These are phyloP conservation scores for Helicoverpa zea DNA, from an alignment of 1,140 invertebrate species.

Conservation along the genomic window DNA sequence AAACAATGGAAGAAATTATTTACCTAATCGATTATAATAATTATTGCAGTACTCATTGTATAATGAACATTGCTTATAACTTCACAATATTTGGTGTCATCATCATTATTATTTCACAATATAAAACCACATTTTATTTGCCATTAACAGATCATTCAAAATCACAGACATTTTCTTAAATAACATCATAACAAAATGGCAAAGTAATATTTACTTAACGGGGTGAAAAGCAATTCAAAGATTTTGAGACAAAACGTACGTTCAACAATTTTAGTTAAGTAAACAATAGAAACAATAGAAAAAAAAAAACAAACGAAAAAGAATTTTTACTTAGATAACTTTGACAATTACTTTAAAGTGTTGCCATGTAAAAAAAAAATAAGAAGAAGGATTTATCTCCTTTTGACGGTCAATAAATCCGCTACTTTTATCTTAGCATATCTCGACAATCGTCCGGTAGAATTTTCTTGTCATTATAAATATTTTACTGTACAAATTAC, in stretches of 20 bases:
- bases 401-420: background rate
- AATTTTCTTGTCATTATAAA: background rate
- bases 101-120: slow-evolving; percentile 37
- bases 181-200: slow-evolving; percentile 20
- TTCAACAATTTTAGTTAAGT: too few relatives aligned
- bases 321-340: too few relatives aligned
- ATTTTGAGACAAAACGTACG: background rate
- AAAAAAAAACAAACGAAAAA: too few relatives aligned
- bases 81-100: slow-evolving; percentile 55
- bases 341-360: too few relatives aligned
- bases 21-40: slow-evolving; percentile 19
- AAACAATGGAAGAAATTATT: slow-evolving; percentile 59
- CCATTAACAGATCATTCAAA: slow-evolving; percentile 49
- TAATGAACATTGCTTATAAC: slow-evolving; percentile 38
- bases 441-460: background rate
- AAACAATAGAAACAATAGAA: too few relatives aligned
- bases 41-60: slow-evolving; percentile 30
- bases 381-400: background rate
- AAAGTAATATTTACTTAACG: background rate
- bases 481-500: background rate
- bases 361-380: too few relatives aligned
- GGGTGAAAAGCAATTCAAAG: background rate
- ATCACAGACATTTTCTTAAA: slow-evolving; percentile 53
- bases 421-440: background rate
- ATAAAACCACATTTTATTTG: slow-evolving; percentile 14